Conservation (phyloP, 2,888 invertebrate species). For the Sipha maydis region DNA sequence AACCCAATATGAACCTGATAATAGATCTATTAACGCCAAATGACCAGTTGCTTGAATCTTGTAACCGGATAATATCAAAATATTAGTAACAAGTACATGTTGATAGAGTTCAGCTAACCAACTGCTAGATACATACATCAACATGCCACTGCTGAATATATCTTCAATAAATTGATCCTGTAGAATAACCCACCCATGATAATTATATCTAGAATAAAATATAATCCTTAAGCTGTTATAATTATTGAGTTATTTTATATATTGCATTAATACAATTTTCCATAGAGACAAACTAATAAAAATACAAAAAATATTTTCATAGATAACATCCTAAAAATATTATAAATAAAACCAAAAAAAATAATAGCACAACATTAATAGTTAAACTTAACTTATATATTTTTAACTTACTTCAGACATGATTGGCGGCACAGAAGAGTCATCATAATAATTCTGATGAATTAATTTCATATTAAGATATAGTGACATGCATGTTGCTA, state of each 20-base stretch:
- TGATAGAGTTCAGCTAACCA: conserved; percentile 95
- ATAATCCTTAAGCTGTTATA: neutral
- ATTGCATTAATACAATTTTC: neutral
- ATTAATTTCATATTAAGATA: conserved; percentile 84
- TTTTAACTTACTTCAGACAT: conserved; percentile 70
- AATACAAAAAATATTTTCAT: neutral
- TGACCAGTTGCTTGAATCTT: conserved; percentile 70
- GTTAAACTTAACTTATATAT: neutral
- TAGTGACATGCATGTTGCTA: conserved; percentile 88
- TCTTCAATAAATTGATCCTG: conserved; percentile 91
- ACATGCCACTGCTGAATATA: conserved; percentile 89
- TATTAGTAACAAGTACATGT: conserved; percentile 79
- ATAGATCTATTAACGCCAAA: conserved; percentile 77
- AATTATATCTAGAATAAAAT: neutral
- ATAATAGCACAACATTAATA: neutral
- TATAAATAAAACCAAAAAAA: conserved; percentile 3
- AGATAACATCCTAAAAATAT: neutral
- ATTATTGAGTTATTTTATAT: neutral
- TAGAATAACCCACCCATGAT: conserved; percentile 41
- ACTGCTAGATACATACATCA: conserved; percentile 91
- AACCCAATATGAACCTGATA: conserved; percentile 73
- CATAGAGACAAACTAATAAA: neutral
- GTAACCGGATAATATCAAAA: conserved; percentile 77
- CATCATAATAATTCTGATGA: conserved; percentile 78
- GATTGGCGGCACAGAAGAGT: conserved; percentile 68